A percentile compares a stretch with the other conserved stretches of the same genome.
These are phyloP conservation scores for Caenorhabditis briggsae DNA, from an alignment of 1,140 invertebrate genomes.

Conservation along the genomic window DNA sequence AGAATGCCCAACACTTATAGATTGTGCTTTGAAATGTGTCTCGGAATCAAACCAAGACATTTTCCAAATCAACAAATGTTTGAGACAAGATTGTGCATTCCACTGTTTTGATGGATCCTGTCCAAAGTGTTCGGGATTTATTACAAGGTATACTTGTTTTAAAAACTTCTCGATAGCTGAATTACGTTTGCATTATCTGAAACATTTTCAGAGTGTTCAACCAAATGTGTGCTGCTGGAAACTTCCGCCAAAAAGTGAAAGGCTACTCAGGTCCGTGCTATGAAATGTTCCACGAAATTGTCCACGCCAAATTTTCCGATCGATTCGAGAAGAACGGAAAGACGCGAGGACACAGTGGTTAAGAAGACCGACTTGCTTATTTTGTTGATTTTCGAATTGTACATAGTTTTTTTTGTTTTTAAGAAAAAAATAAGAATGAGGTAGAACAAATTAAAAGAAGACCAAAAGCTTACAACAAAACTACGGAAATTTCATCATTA, in stretches of 20 bases:
- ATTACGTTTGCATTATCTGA: too few relatives aligned
- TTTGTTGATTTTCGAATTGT: slow-evolving; percentile 28
- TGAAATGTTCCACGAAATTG: slow-evolving; percentile 73
- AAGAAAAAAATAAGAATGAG: not conserved
- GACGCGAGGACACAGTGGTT: slow-evolving; percentile 19
- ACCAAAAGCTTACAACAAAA: not conserved
- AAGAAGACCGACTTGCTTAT: not conserved
- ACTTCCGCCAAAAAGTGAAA: slow-evolving; percentile 68
- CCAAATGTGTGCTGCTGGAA: slow-evolving; percentile 72
- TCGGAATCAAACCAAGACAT: slow-evolving; percentile 69
- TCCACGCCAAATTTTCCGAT: slow-evolving; percentile 68
- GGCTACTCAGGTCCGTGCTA: slow-evolving; percentile 73
- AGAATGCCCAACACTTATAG: slow-evolving; percentile 70
- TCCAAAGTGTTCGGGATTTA: slow-evolving; percentile 73
- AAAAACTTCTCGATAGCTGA: not conserved
- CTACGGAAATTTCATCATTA: slow-evolving; percentile 7
- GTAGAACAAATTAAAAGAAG: not conserved
- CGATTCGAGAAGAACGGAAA: slow-evolving; percentile 64
- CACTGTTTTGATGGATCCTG: slow-evolving; percentile 74
- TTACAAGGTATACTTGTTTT: slow-evolving; percentile 54
- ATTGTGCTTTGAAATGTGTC: slow-evolving; percentile 72
- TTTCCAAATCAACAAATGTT: slow-evolving; percentile 71
- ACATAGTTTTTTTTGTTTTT: slow-evolving; percentile 14
- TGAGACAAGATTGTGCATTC: slow-evolving; percentile 70
- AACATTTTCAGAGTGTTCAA: slow-evolving; percentile 69